Evolutionary conservation across 53 echinoderm and acorn worm genomes (phyloP).

Genomic region (Echinarachnius parma): DNA sequence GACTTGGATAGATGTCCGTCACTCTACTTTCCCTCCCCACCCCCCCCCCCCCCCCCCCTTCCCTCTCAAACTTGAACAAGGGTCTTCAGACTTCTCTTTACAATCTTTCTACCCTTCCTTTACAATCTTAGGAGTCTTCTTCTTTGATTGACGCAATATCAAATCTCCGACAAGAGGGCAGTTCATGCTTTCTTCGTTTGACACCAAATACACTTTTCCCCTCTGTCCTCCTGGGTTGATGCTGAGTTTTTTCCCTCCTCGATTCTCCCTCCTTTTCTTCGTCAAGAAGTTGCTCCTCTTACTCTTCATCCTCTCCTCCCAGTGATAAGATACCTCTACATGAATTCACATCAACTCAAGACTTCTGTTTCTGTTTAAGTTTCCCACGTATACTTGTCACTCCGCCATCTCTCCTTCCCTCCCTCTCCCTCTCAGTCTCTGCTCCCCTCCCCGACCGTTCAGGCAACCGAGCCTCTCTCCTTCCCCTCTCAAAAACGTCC

Average conservation of each 20-base stretch:
- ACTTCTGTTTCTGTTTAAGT: slow-evolving; percentile 17
- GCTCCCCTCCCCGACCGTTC: slow-evolving; percentile 33
- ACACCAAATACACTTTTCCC: slow-evolving; percentile 49
- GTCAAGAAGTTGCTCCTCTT: slow-evolving; percentile 38
- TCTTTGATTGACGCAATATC: slow-evolving; percentile 43
- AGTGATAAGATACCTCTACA: slow-evolving; percentile 49
- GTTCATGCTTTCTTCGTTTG: slow-evolving; percentile 46
- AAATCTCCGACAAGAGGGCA: slow-evolving; percentile 41
- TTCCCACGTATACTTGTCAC: no score
- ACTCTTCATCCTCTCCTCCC: slow-evolving; percentile 24
- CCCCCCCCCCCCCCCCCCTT: slow-evolving; percentile 19
- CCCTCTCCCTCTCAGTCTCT: not conserved
- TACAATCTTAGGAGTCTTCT: no score
- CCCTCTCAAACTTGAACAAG: slow-evolving; percentile 45
- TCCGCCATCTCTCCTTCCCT: no score
- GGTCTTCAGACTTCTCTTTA: slow-evolving; percentile 45
- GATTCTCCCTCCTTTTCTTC: slow-evolving; percentile 26
- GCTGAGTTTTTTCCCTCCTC: slow-evolving; percentile 33
- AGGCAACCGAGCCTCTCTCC: slow-evolving; percentile 35
- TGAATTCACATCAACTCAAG: slow-evolving; percentile 49
- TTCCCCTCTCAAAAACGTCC: slow-evolving; percentile 39
- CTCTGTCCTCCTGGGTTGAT: slow-evolving; percentile 42
- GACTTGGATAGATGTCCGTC: slow-evolving; percentile 45
- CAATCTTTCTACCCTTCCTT: slow-evolving; percentile 29
- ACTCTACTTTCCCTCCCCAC: no score